A percentile compares a stretch with the other conserved stretches of the same genome.
phyloP scores from a whole-genome alignment of 37 sponge, comb jelly and placozoan species.

The Oopsacas minuta region DNA sequence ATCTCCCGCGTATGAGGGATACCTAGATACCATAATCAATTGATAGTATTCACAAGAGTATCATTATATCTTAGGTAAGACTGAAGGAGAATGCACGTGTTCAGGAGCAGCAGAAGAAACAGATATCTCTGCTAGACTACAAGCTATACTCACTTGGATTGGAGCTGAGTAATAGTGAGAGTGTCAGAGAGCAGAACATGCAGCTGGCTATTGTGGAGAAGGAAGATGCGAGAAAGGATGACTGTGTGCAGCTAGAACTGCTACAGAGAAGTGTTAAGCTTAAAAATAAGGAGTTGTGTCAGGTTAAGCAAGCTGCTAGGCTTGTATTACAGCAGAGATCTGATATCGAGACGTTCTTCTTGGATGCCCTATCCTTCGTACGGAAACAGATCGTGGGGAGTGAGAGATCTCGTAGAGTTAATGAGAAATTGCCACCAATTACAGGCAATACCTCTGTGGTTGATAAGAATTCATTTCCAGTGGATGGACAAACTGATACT shows the following conservation, averaged over 20 bases:
- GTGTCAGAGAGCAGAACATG: conserved; percentile 44
- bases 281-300: conserved; percentile 41
- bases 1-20: too few relatives aligned
- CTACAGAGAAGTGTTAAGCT: conserved; percentile 29
- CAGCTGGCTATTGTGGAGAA: conserved; percentile 45
- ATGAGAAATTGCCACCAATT: neutral
- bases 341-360: conserved; percentile 77
- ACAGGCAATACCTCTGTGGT: neutral
- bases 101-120: conserved; percentile 22
- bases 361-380: conserved; percentile 65
- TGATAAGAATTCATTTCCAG: neutral
- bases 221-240: conserved; percentile 45
- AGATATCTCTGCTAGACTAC: conserved; percentile 22
- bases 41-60: too few relatives aligned
- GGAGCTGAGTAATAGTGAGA: conserved; percentile 22
- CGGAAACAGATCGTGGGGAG: conserved; percentile 33
- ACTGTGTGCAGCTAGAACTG: conserved; percentile 16
- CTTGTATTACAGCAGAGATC: conserved; percentile 68
- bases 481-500: neutral
- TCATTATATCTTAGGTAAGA: too few relatives aligned
- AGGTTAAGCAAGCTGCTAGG: conserved; percentile 59
- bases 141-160: conserved; percentile 15
- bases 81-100: conserved; percentile 28
- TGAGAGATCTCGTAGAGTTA: neutral
- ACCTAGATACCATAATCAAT: too few relatives aligned